Evolutionary conservation across 2,797 vertebrate genomes (phyloP).

Genomic region (Sylvia borin): DNA sequence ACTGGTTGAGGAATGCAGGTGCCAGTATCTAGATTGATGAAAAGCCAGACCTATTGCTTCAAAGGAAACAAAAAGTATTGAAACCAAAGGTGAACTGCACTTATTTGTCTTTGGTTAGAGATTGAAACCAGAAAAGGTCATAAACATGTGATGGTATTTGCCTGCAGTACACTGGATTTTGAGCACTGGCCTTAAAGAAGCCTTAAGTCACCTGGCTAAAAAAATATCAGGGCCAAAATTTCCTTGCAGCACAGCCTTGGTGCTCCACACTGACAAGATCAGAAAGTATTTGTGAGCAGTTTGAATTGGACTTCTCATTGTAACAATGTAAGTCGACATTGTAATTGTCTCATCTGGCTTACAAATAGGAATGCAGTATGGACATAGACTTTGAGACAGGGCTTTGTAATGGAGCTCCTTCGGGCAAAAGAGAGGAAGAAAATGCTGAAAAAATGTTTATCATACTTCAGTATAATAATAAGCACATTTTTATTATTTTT

Average conservation of each 20-base stretch:
- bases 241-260: background rate
- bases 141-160: background rate
- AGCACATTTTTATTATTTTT: background rate
- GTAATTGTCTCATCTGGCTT: background rate
- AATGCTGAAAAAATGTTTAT: background rate
- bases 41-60: constrained; percentile 4
- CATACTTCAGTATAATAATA: background rate
- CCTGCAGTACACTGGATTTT: background rate
- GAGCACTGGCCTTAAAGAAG: background rate
- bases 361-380: background rate
- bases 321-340: background rate
- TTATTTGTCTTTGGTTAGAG: background rate
- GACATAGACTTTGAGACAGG: background rate
- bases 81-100: constrained; percentile 18
- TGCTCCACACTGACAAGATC: background rate
- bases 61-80: constrained; percentile 2
- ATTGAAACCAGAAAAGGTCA: constrained; percentile 24
- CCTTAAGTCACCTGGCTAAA: background rate
- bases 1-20: background rate
- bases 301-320: background rate
- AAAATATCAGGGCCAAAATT: background rate
- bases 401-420: background rate
- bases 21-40: background rate
- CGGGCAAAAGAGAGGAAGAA: background rate
- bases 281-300: background rate